Evolutionary conservation across 2,888 invertebrate species (phyloP).

Genomic region (Caenorhabditis angaria): DNA sequence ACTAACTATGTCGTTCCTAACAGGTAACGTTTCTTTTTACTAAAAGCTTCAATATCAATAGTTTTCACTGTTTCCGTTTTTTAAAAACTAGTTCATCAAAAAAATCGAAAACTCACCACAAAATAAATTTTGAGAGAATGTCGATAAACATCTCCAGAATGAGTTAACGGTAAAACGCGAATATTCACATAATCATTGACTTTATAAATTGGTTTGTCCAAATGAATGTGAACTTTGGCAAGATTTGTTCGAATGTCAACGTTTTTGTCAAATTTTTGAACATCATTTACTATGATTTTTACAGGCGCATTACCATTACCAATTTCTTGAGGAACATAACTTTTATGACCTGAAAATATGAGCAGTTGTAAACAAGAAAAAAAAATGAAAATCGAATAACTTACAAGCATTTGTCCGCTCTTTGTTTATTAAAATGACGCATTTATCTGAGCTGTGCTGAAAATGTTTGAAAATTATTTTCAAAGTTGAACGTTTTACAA

Average conservation of each 20-base stretch:
- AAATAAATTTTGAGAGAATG: slow-evolving; percentile 50
- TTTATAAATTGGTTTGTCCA: slow-evolving; percentile 61
- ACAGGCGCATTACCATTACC: not conserved
- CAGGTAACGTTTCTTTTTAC: too few relatives aligned
- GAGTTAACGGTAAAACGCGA: slow-evolving; percentile 60
- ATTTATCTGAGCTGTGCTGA: not conserved
- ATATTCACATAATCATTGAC: slow-evolving; percentile 53
- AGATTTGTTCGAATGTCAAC: slow-evolving; percentile 55
- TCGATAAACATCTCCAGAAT: slow-evolving; percentile 49
- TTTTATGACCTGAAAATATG: not conserved
- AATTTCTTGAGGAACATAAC: not conserved
- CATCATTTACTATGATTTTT: not conserved
- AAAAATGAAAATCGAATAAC: too few relatives aligned
- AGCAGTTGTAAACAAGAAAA: too few relatives aligned
- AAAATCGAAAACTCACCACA: slow-evolving; percentile 26
- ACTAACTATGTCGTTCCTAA: too few relatives aligned
- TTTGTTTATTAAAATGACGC: not conserved
- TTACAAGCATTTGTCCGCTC: not conserved
- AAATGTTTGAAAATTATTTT: too few relatives aligned
- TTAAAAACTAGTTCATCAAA: not conserved
- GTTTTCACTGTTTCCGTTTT: not conserved
- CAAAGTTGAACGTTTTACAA: too few relatives aligned
- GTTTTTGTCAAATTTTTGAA: not conserved
- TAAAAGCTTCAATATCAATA: too few relatives aligned
- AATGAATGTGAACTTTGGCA: slow-evolving; percentile 59